Evolutionary conservation across 2,113 vertebrate genomes (phyloP), one percentile per base, ranked within the genome.

Genomic region (Oostethus manadensis): DNA sequence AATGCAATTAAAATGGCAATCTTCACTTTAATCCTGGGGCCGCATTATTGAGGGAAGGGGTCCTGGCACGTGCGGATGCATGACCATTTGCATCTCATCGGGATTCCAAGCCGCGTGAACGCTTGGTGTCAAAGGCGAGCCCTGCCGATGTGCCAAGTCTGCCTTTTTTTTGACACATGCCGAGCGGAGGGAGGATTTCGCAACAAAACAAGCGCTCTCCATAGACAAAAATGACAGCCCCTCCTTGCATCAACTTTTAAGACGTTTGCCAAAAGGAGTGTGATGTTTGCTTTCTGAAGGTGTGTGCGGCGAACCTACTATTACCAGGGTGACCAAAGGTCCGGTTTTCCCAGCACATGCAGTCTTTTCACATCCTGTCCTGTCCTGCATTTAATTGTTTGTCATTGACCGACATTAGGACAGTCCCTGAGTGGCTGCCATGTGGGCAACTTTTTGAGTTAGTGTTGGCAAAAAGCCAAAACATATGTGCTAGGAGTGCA

Each of bases 61-160:
- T 71, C 17, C 64, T 50, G 64, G 59, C 70, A n/a, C 20, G 51
- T 56, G 54, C 68, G 58, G 15, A 75, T 72, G 68, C 50, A 64
- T 59, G 62, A 51, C 57, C 74, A 74, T 80, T 77, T 78, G 56
- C 68, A 46, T 76, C 66, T 77, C 46, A 48, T 62, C 73, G 29
- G 26, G 56, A 62, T 73, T 76, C 58, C 64, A 70, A 62, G 44
- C 20, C 33, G 57, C 73, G 57, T 64, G 18, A 82, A 56, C 49
- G 65, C 69, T 68, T 73, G 49, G 61, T 66, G 68, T 78, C 69
- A 68, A 66, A 76, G 22, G 33, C 7, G 6, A 0, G 64, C 67
- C 55, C 65, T 57, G 66, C 57, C 60, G 56, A n/a, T 60, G 58
- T 5, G 42, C 16, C 59, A 60, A 50, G 29, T 38, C 42, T 42